These are phyloP conservation scores for Nemurella pictetii DNA, from an alignment of 2,888 invertebrate species.

Conservation along the genomic window DNA sequence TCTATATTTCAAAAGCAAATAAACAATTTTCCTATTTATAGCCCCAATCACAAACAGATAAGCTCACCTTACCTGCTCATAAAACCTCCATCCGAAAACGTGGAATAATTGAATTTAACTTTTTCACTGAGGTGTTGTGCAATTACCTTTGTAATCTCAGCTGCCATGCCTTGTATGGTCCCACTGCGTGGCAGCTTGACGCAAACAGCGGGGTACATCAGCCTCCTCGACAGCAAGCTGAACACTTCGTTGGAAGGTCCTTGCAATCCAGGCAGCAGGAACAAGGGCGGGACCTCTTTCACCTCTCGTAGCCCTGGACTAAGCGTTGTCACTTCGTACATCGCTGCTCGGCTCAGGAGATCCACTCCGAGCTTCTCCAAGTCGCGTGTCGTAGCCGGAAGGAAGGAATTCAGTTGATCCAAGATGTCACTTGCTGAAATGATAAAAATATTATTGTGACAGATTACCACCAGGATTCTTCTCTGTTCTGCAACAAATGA, in stretches of 20 bases:
- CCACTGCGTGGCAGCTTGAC: constrained; percentile 13
- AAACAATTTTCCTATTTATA: too few relatives aligned
- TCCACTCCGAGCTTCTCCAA: constrained; percentile 34
- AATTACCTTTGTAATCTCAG: constrained; percentile 14
- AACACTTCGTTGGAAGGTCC: neutral
- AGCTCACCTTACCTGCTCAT: too few relatives aligned
- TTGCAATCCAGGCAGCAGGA: constrained; percentile 28
- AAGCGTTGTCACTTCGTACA: constrained; percentile 47
- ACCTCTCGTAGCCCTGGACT: constrained; percentile 51
- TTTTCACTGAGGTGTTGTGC: too few relatives aligned
- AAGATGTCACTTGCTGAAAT: constrained; percentile 17
- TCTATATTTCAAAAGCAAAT: too few relatives aligned
- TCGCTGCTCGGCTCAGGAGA: constrained; percentile 25
- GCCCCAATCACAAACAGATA: too few relatives aligned
- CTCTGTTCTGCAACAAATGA: too few relatives aligned
- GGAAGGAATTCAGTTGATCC: neutral
- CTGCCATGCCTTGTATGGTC: constrained; percentile 23
- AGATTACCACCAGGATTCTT: too few relatives aligned
- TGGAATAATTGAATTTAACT: too few relatives aligned
- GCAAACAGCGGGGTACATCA: constrained; percentile 28
- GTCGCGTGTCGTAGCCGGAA: constrained; percentile 27
- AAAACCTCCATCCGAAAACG: too few relatives aligned
- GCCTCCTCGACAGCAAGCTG: neutral
- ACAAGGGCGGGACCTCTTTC: constrained; percentile 34
- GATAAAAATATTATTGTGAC: neutral